Evolutionary conservation across 1,140 invertebrate genomes (phyloP).

Genomic region (Orius insidiosus): DNA sequence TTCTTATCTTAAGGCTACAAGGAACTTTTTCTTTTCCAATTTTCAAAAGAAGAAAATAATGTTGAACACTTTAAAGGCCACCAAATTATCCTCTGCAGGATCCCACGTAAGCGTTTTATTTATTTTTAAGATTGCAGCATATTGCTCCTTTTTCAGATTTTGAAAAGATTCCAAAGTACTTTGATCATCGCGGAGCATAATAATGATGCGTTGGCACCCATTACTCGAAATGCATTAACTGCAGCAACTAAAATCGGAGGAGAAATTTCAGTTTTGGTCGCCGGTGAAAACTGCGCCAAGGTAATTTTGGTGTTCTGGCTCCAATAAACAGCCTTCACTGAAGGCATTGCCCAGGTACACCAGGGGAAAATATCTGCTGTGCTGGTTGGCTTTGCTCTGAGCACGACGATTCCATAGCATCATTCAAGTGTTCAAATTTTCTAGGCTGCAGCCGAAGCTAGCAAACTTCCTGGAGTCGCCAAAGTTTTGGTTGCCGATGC

Average conservation of each 20-base stretch:
- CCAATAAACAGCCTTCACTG: background rate
- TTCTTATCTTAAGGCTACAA: no score
- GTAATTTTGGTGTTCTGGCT: constrained; percentile 31
- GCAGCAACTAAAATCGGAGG: constrained; percentile 87
- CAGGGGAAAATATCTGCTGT: constrained; percentile 3
- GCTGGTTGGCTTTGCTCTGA: background rate
- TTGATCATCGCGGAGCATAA: constrained; percentile 91
- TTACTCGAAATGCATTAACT: constrained; percentile 78
- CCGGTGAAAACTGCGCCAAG: constrained; percentile 66
- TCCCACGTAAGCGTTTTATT: no score
- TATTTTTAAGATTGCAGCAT: no score
- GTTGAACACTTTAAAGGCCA: no score
- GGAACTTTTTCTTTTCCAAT: no score
- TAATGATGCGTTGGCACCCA: constrained; percentile 63
- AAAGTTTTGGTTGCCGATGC: constrained; percentile 81
- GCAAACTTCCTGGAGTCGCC: constrained; percentile 67
- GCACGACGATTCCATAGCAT: background rate
- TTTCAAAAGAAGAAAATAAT: no score
- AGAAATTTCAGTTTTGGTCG: constrained; percentile 80
- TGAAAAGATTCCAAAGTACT: constrained; percentile 38
- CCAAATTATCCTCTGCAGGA: no score
- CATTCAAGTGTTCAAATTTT: constrained; percentile 5
- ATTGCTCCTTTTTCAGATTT: constrained; percentile 12
- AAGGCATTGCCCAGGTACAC: background rate
- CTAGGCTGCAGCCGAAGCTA: constrained; percentile 65